A percentile compares a stretch with the other conserved stretches of the same genome.
phyloP scores from a whole-genome alignment of 2,888 invertebrate species.

The Drosophila kuntzei region DNA sequence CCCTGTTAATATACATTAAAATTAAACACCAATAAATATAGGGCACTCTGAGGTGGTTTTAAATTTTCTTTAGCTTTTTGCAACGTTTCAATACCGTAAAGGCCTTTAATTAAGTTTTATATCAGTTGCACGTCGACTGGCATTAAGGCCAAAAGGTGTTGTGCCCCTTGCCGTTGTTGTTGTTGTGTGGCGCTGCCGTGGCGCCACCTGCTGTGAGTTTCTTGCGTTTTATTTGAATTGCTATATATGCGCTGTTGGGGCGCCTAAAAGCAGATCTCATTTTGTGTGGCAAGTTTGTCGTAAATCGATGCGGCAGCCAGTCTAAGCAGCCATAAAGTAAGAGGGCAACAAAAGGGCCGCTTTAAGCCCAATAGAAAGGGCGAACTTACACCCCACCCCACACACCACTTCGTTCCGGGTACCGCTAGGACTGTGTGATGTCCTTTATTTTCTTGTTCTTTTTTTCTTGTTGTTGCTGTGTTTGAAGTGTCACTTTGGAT shows the following conservation, averaged over 20 bases:
- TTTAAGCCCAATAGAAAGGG: slow-evolving; percentile 40
- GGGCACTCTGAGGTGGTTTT: slow-evolving; percentile 4
- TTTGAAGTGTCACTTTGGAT: slow-evolving; percentile 75
- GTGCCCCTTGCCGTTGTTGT: slow-evolving; percentile 25
- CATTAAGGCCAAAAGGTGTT: slow-evolving; percentile 67
- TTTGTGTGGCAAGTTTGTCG: slow-evolving; percentile 67
- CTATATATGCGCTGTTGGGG: slow-evolving; percentile 42
- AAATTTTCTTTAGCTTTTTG: slow-evolving; percentile 20
- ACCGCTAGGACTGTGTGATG: background rate
- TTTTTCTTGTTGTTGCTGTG: slow-evolving; percentile 8
- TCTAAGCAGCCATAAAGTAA: slow-evolving; percentile 78
- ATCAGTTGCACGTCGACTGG: slow-evolving; percentile 64
- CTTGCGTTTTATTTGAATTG: slow-evolving; percentile 67
- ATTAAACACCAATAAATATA: slow-evolving; percentile 3
- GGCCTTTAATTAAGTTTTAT: slow-evolving; percentile 61
- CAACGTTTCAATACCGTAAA: slow-evolving; percentile 24
- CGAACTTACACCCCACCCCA: background rate
- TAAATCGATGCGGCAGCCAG: slow-evolving; percentile 76
- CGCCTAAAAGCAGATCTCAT: slow-evolving; percentile 65
- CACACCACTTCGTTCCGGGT: background rate
- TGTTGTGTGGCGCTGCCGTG: slow-evolving; percentile 27
- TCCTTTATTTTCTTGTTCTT: slow-evolving; percentile 21
- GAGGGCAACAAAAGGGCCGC: slow-evolving; percentile 61
- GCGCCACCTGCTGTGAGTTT: slow-evolving; percentile 68
- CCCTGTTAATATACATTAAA: slow-evolving; percentile 11